phyloP scores from a whole-genome alignment of 2,113 vertebrate genomes.

The Tenebrosternarchus preto region DNA sequence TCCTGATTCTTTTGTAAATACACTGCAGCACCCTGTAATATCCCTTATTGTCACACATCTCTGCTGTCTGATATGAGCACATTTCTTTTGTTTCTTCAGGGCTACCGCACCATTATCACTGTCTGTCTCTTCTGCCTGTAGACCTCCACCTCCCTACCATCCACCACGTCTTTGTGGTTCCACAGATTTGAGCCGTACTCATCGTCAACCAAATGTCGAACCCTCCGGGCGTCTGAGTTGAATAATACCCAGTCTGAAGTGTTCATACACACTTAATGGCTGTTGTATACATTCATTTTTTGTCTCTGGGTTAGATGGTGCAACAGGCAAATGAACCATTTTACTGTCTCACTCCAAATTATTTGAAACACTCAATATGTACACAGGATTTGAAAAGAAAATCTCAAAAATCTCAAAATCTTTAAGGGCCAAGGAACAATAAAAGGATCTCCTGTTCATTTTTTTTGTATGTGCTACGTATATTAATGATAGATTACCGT shows the following conservation, averaged over 20 bases:
- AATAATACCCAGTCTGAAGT: conserved; percentile 4
- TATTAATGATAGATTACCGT: conserved; percentile 64
- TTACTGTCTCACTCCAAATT: neutral
- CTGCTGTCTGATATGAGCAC: no score
- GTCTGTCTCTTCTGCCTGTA: neutral
- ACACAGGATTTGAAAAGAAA: conserved; percentile 38
- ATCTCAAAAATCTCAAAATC: conserved; percentile 37
- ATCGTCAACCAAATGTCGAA: conserved; percentile 24
- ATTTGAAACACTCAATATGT: conserved; percentile 4
- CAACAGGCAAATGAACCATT: neutral
- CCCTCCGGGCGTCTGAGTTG: conserved; percentile 10
- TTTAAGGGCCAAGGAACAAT: conserved; percentile 33
- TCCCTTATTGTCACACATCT: neutral
- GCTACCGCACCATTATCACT: neutral
- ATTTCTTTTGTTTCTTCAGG: neutral
- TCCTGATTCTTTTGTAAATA: no score
- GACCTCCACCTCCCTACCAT: conserved; percentile 36
- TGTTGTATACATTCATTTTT: neutral
- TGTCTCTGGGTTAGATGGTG: neutral
- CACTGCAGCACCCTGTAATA: neutral
- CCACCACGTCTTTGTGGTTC: conserved; percentile 1
- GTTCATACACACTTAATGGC: conserved; percentile 14
- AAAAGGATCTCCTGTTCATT: conserved; percentile 53
- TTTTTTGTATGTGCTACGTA: conserved; percentile 61
- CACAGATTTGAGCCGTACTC: conserved; percentile 14